Evolutionary conservation across 2,888 invertebrate genomes (phyloP).

Genomic region (Lutraria lutraria): DNA sequence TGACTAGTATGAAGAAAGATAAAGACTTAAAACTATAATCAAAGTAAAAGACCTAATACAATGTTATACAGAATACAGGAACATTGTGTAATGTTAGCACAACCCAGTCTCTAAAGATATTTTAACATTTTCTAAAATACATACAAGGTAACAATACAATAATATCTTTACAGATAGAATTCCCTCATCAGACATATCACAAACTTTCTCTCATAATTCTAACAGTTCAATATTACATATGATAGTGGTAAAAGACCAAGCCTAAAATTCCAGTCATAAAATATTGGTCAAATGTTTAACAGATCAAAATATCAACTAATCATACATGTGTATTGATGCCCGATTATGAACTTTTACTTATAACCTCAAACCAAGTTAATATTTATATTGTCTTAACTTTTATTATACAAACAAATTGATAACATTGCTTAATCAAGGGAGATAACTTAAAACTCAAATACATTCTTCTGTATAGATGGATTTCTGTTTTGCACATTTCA

Average conservation of each 20-base stretch:
- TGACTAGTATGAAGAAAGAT: too few species aligned
- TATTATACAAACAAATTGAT: not conserved
- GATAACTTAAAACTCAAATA: not conserved
- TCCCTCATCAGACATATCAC: not conserved
- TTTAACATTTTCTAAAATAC: too few species aligned
- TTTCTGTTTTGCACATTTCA: not conserved
- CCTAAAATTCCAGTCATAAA: not conserved
- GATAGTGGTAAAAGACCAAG: not conserved
- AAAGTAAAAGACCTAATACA: too few species aligned
- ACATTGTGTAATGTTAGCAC: too few species aligned
- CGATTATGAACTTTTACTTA: not conserved
- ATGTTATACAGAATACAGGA: too few species aligned
- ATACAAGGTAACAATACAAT: too few species aligned
- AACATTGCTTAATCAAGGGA: not conserved
- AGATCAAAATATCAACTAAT: not conserved
- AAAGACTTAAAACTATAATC: too few species aligned
- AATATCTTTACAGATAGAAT: too few species aligned
- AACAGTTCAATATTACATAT: not conserved
- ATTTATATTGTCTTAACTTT: not conserved
- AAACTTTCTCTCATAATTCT: not conserved
- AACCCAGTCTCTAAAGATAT: too few species aligned
- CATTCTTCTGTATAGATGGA: too few species aligned
- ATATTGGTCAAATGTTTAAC: not conserved
- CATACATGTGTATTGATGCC: not conserved
- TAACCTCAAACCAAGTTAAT: not conserved